phyloP scores from a whole-genome alignment of 1,140 invertebrate species.

The Spodoptera litura region DNA sequence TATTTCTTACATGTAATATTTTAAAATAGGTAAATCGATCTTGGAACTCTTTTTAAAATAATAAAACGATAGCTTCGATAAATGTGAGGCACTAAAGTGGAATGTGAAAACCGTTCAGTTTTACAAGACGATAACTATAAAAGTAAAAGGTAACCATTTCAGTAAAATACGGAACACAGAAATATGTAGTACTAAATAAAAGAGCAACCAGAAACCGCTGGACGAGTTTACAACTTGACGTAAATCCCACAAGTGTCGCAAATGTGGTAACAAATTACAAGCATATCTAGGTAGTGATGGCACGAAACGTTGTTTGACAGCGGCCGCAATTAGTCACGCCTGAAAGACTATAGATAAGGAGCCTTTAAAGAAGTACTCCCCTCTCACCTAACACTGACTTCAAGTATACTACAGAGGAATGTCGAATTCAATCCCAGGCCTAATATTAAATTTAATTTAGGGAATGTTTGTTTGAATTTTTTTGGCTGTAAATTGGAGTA shows the following conservation, averaged over 20 bases:
- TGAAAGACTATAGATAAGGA: constrained; percentile 41
- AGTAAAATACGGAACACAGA: constrained; percentile 42
- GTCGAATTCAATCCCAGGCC: constrained; percentile 31
- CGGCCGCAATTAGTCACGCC: constrained; percentile 42
- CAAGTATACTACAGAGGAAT: constrained; percentile 9
- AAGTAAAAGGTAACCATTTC: constrained; percentile 40
- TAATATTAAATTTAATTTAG: constrained; percentile 64
- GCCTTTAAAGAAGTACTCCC: constrained; percentile 16
- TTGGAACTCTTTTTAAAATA: constrained; percentile 29
- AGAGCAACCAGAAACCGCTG: constrained; percentile 37
- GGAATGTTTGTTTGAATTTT: constrained; percentile 83
- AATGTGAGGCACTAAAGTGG: constrained; percentile 31
- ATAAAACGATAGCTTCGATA: constrained; percentile 33
- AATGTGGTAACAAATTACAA: constrained; percentile 44
- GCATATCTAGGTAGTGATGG: constrained; percentile 7
- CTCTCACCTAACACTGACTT: constrained; percentile 14
- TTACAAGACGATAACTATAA: constrained; percentile 45
- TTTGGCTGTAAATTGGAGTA: constrained; percentile 85
- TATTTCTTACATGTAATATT: background rate
- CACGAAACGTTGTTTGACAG: constrained; percentile 43
- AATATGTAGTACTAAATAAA: constrained; percentile 35
- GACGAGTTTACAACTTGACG: constrained; percentile 42
- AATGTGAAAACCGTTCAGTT: constrained; percentile 44
- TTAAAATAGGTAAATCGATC: constrained; percentile 2
- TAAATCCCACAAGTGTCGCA: constrained; percentile 45